Evolutionary conservation across 2,888 invertebrate species (phyloP).

Genomic region (Agrilus cyanescens): DNA sequence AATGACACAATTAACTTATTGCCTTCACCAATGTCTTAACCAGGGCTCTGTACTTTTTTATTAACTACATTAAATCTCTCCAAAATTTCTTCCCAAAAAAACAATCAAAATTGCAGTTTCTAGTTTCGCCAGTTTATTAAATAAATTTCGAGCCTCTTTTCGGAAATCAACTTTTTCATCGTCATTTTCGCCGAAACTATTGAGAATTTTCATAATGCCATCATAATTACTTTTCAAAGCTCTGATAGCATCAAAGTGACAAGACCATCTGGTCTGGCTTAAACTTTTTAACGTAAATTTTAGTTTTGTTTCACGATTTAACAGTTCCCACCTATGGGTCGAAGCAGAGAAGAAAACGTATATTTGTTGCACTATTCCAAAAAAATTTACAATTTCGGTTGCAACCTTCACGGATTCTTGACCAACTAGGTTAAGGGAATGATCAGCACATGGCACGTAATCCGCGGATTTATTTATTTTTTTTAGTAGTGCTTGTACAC

Average conservation of each 20-base stretch:
- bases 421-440: constrained; percentile 3
- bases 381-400: neutral
- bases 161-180: constrained; percentile 14
- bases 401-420: constrained; percentile 1
- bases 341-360: neutral
- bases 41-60: constrained; percentile 9
- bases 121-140: constrained; percentile 14
- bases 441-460: constrained; percentile 3
- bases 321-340: constrained; percentile 1
- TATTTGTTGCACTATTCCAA: too few relatives aligned
- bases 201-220: neutral
- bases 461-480: constrained; percentile 3
- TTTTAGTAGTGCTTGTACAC: constrained; percentile 2
- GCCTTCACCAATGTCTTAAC: constrained; percentile 14
- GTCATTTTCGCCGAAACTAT: constrained; percentile 11
- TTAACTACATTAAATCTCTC: constrained; percentile 10
- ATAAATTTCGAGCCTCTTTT: constrained; percentile 14
- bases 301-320: constrained; percentile 2
- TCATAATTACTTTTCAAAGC: too few relatives aligned
- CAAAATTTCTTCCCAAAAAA: neutral
- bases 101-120: constrained; percentile 7
- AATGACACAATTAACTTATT: constrained; percentile 5
- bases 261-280: neutral
- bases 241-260: too few relatives aligned
- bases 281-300: constrained; percentile 2